Base-by-base conservation (phyloP, 2,113 vertebrate species). In the Nematolebias whitei region DNA sequence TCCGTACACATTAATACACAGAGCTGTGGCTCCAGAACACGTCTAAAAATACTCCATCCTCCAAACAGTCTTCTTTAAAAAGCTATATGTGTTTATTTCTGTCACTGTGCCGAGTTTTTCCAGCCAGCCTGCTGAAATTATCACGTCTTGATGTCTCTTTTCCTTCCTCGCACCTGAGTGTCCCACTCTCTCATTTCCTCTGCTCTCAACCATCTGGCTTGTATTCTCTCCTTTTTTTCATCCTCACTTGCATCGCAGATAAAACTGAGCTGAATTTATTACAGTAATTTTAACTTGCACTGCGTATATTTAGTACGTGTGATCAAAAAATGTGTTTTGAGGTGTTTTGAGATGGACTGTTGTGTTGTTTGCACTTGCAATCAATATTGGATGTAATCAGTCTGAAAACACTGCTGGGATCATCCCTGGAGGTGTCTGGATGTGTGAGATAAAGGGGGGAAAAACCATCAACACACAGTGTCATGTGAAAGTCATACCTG, bases 41-140 rank as follows among this genome's bases (percentile, higher is more conserved):
- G 62, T 85, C 75, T 69, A 72, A 80, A 83, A 90, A 88, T 84
- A 88, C n/a, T 16, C 51, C 66, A 52, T 41, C 24, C 49, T 40
- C 45, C 65, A 69, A 48, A 63, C 35, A 43, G 24, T 22, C 39
- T 64, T 23, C 22, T 69, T 71, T 67, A 74, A 18, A 70, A 76
- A 67, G 63, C 47, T 64, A 41, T 62, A 54, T 9, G 12, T 71
- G 68, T 79, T 82, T 80, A 84, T 84, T 80, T 79, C 50, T 29
- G 71, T 85, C 54, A 0, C 26, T 23, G 55, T 47, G 64, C 52
- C 38, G 43, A 62, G 54, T 22, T 16, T 63, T 63, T 85, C 66
- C 55, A 71, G 24, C 3, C 48, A 63, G 52, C 43, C 79, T 39
- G 63, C 64, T 71, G 58, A 80, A 76, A 80, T 68, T 12, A 64